These are phyloP conservation scores for Drosophila macrospina DNA, from an alignment of 2,888 invertebrate species.

Conservation along the genomic window DNA sequence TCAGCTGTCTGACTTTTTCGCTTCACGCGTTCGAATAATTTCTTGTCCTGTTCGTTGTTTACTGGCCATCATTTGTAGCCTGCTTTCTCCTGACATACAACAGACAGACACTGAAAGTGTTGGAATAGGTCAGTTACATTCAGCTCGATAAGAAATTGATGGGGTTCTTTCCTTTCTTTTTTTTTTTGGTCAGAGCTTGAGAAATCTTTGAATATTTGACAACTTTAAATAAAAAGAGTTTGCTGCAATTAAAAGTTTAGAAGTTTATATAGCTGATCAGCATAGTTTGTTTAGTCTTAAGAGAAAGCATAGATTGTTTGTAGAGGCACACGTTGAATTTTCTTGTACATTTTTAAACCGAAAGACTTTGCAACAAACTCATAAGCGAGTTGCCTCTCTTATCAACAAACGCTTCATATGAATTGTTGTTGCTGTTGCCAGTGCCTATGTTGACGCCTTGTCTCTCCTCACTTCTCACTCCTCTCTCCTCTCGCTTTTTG, in stretches of 20 bases:
- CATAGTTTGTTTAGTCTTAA: background rate
- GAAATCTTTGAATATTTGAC: background rate
- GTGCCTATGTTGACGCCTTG: slow-evolving; percentile 5
- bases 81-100: background rate
- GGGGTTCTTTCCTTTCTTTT: background rate
- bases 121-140: slow-evolving; percentile 44
- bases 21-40: slow-evolving; percentile 45
- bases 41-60: slow-evolving; percentile 35
- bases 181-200: no score
- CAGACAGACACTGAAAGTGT: slow-evolving; percentile 2
- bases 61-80: slow-evolving; percentile 51
- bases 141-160: background rate
- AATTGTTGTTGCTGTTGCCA: slow-evolving; percentile 19
- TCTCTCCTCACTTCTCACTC: slow-evolving; percentile 2
- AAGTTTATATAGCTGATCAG: no score
- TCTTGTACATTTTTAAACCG: slow-evolving; percentile 3
- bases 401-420: slow-evolving; percentile 38
- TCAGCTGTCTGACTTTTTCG: slow-evolving; percentile 62
- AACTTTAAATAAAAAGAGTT: background rate
- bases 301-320: background rate
- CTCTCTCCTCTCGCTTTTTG: slow-evolving; percentile 60
- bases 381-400: background rate
- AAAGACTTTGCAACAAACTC: background rate
- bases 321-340: background rate
- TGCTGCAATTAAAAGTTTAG: no score